phyloP scores from a whole-genome alignment of 2,113 vertebrate species.

The Oncorhynchus mykiss region DNA sequence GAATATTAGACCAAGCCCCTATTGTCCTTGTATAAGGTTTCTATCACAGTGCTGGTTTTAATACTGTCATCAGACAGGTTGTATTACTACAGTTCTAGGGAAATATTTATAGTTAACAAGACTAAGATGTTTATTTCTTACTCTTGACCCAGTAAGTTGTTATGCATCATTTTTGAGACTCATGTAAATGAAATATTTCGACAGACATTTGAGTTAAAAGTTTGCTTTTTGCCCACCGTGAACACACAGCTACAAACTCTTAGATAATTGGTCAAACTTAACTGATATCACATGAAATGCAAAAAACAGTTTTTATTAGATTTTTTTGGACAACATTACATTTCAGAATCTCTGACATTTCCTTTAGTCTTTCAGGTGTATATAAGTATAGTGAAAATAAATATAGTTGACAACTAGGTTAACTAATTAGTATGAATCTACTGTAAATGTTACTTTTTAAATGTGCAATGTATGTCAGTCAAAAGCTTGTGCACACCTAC shows the following conservation, averaged over 20 bases:
- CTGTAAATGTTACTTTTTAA: neutral
- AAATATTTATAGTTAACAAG: slow-evolving; percentile 24
- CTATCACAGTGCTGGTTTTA: slow-evolving; percentile 11
- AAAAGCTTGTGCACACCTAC: too few species aligned
- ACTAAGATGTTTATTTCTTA: neutral
- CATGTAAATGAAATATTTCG: too few species aligned
- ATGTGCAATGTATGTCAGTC: neutral
- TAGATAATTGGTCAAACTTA: too few species aligned
- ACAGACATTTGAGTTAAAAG: neutral
- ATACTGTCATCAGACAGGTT: neutral
- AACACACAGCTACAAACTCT: too few species aligned
- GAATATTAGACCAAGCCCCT: slow-evolving; percentile 24
- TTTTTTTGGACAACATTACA: neutral
- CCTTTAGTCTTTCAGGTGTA: too few species aligned
- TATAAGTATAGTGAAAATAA: too few species aligned
- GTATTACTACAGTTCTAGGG: too few species aligned
- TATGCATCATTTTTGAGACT: neutral
- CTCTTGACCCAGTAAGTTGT: neutral
- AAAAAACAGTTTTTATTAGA: neutral
- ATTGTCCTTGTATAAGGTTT: slow-evolving; percentile 41
- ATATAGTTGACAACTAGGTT: too few species aligned
- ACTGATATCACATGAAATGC: neutral
- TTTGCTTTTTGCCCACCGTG: too few species aligned
- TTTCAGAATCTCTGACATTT: neutral
- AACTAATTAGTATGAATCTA: neutral